Evolutionary conservation across 2,113 vertebrate genomes (phyloP).

Genomic region (Zosterops pallidus): DNA sequence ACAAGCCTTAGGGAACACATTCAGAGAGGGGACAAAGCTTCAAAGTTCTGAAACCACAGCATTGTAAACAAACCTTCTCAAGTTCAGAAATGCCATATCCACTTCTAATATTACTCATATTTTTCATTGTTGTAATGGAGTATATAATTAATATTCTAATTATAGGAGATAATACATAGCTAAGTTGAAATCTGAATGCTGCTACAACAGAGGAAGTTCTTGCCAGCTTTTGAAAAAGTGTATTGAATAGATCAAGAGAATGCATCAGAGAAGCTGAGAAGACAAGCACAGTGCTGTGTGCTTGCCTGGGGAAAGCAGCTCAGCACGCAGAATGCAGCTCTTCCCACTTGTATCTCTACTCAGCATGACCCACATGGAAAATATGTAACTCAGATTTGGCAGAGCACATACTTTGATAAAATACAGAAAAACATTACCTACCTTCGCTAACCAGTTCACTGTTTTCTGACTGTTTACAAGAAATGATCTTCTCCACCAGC

Average conservation of each 20-base stretch:
- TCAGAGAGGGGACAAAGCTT: accelerated
- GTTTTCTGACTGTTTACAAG: conserved; percentile 94
- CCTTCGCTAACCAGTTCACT: conserved; percentile 96
- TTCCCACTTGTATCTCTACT: neutral
- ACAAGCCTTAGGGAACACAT: neutral
- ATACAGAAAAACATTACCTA: conserved; percentile 62
- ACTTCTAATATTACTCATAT: neutral
- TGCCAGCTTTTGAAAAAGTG: neutral
- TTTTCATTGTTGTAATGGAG: neutral
- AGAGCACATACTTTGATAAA: neutral
- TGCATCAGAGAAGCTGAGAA: neutral
- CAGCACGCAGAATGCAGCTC: neutral
- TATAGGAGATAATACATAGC: neutral
- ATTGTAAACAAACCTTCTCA: neutral
- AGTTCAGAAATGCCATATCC: neutral
- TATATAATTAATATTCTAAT: neutral
- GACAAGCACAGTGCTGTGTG: neutral
- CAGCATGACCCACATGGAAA: neutral
- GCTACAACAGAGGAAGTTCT: neutral
- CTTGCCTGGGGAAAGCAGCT: neutral
- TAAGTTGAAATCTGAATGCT: neutral
- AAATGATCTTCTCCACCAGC: conserved; percentile 98
- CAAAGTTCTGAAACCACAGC: neutral
- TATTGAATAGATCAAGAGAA: neutral
- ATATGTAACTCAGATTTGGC: neutral